Percentiles rank a stretch among this genome's conserved stretches.
These are phyloP conservation scores for Schizopygopsis malacanthus DNA, from an alignment of 2,797 vertebrate genomes.

Conservation along the genomic window DNA sequence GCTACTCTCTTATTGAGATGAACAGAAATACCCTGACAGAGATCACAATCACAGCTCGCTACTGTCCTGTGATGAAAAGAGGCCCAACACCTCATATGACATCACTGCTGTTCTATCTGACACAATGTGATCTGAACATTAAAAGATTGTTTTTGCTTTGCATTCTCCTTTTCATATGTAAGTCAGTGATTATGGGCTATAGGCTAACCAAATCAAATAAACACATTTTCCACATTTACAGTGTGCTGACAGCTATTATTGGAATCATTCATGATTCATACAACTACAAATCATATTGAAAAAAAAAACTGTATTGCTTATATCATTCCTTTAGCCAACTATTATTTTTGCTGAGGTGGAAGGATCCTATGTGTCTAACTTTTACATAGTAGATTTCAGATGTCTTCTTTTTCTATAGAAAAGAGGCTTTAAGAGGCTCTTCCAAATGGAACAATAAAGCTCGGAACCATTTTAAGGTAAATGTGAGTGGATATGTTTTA, in stretches of 20 bases:
- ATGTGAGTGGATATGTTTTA: neutral
- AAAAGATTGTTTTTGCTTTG: neutral
- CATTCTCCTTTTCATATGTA: neutral
- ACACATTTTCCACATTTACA: neutral
- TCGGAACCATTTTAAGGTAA: neutral
- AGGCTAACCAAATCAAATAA: neutral
- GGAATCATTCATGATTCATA: neutral
- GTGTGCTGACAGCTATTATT: neutral
- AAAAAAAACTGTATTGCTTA: neutral
- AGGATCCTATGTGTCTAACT: neutral
- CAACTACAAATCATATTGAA: neutral
- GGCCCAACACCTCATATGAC: neutral
- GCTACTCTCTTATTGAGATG: conserved; percentile 39
- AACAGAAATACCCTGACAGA: conserved; percentile 22
- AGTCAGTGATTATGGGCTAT: neutral
- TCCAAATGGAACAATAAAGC: neutral
- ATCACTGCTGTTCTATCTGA: neutral
- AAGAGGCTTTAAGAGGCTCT: neutral
- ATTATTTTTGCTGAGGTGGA: neutral
- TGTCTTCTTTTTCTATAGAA: neutral
- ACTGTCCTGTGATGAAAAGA: conserved; percentile 4
- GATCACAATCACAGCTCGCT: conserved; percentile 22
- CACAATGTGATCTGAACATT: conserved; percentile 8
- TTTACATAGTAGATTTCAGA: neutral
- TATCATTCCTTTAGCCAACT: neutral